Base-by-base conservation (phyloP, 2,888 invertebrate genomes). In the Helicoverpa assulta region DNA sequence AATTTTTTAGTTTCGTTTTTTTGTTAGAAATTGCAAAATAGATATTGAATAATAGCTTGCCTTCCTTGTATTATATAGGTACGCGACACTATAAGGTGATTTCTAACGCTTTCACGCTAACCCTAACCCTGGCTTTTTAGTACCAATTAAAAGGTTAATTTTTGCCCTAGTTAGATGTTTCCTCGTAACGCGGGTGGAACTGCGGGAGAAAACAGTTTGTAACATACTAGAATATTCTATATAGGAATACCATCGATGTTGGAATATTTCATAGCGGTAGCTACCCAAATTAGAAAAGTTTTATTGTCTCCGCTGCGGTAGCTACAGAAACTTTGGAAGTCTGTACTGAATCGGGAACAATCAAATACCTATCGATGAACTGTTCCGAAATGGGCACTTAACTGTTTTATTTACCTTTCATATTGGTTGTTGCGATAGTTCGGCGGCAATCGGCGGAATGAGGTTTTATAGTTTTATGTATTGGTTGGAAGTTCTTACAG, bases 211-310 rank as follows among this genome's bases (percentile, higher is more conserved):
- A 33, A 6, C 33, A 33, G 33, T 33, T 33, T 8, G 33, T 33
- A 33, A 33, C 33, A 33, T 33, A 33, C 33, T 33, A 33, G 33
- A 33, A 33, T 8, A 8, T 26, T 26, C 33, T 8, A 10, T 33
- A 33, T 33, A 33, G 33, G 33, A 58, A 53, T 37, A 29, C 67
- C 67, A 59, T 67, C 47, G 55, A 58, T 67, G 16, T 14, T 29
- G 43, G 57, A 60, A 80, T 80, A 67, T 82, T 82, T 72, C 52
- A 75, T 70, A 69, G 53, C 51, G 53, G 33, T 59, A 47, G 21
- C 26, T 58, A 26, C 47, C 54, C 66, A 76, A 80, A 82, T 82
- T 73, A 79, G 76, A 80, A 79, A 80, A 80, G 72, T 82, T 80
- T 76, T 80, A 64, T 67, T 68, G 75, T 66, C 19, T 68, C 67